These are phyloP conservation scores for Centroberyx gerrardi DNA, from an alignment of 2,797 vertebrate genomes.

Conservation along the genomic window DNA sequence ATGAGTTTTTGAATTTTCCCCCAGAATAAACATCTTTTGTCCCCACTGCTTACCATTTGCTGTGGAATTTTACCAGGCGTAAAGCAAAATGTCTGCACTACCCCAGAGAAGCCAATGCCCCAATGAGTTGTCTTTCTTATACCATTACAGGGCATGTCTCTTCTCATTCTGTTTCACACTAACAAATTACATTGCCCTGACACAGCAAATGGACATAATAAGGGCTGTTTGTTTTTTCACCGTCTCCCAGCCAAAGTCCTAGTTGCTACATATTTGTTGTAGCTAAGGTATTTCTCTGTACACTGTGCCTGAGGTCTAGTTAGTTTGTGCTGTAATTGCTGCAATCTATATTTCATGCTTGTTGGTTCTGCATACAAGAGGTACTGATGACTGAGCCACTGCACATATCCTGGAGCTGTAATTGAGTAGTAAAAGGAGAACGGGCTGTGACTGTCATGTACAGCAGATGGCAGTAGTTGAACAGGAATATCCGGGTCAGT, in stretches of 20 bases:
- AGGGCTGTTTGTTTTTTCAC: slow-evolving; percentile 66
- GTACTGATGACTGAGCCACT: slow-evolving; percentile 69
- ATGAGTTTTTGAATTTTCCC: slow-evolving; percentile 34
- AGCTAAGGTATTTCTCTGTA: slow-evolving; percentile 66
- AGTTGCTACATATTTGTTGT: slow-evolving; percentile 61
- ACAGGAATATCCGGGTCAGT: slow-evolving; percentile 64
- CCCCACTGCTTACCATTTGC: slow-evolving; percentile 43
- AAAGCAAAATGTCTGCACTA: slow-evolving; percentile 14
- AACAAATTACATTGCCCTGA: slow-evolving; percentile 70
- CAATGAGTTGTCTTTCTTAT: slow-evolving; percentile 65
- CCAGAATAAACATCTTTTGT: slow-evolving; percentile 55
- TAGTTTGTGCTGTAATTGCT: slow-evolving; percentile 74
- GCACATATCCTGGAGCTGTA: slow-evolving; percentile 72
- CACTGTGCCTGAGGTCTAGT: slow-evolving; percentile 67
- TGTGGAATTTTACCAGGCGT: slow-evolving; percentile 56
- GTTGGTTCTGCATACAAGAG: slow-evolving; percentile 76
- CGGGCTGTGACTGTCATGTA: slow-evolving; percentile 35
- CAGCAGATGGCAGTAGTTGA: slow-evolving; percentile 88
- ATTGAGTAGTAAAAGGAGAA: slow-evolving; percentile 56
- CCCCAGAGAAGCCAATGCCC: slow-evolving; percentile 36
- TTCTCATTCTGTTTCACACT: slow-evolving; percentile 67
- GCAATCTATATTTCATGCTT: slow-evolving; percentile 75
- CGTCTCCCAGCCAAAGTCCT: slow-evolving; percentile 65
- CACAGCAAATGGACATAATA: slow-evolving; percentile 75
- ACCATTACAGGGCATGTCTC: slow-evolving; percentile 67